Evolutionary conservation across 2,888 invertebrate species (phyloP).

Genomic region (Morpho achilles): DNA sequence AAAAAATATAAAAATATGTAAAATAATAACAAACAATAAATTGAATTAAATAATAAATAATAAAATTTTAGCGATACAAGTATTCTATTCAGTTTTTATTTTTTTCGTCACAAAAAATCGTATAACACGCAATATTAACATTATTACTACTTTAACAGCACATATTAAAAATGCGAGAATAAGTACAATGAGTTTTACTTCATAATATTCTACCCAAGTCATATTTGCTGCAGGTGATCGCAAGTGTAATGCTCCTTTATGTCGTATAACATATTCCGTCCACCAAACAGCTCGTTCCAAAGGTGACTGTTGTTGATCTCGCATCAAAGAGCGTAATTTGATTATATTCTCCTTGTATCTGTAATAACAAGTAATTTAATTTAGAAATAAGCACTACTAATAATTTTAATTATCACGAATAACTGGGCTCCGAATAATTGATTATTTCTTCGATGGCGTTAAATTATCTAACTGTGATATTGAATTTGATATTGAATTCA

Average conservation of each 20-base stretch:
- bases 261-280: constrained; percentile 36
- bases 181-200: constrained; percentile 17
- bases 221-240: constrained; percentile 38
- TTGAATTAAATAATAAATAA: no score
- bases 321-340: constrained; percentile 27
- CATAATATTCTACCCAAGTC: constrained; percentile 30
- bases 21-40: no score
- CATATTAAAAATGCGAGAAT: not conserved
- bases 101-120: not conserved
- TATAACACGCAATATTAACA: not conserved
- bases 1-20: no score
- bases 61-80: no score
- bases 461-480: no score
- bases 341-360: constrained; percentile 32
- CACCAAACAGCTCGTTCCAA: constrained; percentile 43
- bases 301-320: constrained; percentile 28
- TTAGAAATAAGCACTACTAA: no score
- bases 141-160: not conserved
- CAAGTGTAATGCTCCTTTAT: constrained; percentile 26
- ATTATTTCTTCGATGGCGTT: no score
- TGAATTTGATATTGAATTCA: no score
- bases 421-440: no score
- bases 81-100: no score
- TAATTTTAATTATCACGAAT: no score
- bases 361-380: constrained; percentile 6